A percentile compares a stretch with the other conserved stretches of the same genome.
These are phyloP conservation scores for Macrophya annulata DNA, from an alignment of 2,888 invertebrate species.

Conservation along the genomic window DNA sequence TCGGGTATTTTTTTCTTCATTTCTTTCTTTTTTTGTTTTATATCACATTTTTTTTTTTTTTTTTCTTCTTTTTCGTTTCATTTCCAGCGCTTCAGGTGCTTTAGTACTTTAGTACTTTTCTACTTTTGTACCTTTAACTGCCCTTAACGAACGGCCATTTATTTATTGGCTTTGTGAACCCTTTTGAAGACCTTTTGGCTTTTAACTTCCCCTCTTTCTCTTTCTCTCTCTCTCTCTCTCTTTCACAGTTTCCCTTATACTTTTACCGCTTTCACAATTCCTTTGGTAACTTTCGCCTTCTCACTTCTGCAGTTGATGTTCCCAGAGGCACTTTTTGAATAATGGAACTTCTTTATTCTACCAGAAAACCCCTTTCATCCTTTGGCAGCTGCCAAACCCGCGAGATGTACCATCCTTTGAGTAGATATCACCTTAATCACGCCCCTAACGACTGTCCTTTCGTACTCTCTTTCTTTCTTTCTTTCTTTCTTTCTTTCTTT, in stretches of 20 bases:
- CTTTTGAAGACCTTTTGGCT: slow-evolving; percentile 30
- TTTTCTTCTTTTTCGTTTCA: not conserved
- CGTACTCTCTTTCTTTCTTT: not conserved
- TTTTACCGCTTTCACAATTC: slow-evolving; percentile 26
- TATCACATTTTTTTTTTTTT: not conserved
- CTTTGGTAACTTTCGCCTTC: slow-evolving; percentile 39
- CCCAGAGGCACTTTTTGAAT: slow-evolving; percentile 53
- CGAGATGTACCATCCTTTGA: slow-evolving; percentile 30
- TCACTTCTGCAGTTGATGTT: slow-evolving; percentile 48
- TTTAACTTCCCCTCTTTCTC: not conserved
- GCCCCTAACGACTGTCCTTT: slow-evolving; percentile 4
- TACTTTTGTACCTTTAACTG: slow-evolving; percentile 50
- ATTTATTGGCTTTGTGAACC: slow-evolving; percentile 46
- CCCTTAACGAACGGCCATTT: slow-evolving; percentile 48
- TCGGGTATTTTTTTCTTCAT: not conserved
- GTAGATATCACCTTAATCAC: slow-evolving; percentile 49
- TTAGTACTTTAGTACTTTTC: slow-evolving; percentile 41
- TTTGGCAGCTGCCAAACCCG: slow-evolving; percentile 49
- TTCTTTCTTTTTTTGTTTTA: not conserved
- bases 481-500: not conserved
- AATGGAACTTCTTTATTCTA: slow-evolving; percentile 53
- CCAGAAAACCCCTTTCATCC: slow-evolving; percentile 38
- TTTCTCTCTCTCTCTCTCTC: not conserved
- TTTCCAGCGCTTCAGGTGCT: not conserved
- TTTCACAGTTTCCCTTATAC: not conserved